Base-by-base conservation (phyloP, 2,888 invertebrate species). In the Piscicola geometra region DNA sequence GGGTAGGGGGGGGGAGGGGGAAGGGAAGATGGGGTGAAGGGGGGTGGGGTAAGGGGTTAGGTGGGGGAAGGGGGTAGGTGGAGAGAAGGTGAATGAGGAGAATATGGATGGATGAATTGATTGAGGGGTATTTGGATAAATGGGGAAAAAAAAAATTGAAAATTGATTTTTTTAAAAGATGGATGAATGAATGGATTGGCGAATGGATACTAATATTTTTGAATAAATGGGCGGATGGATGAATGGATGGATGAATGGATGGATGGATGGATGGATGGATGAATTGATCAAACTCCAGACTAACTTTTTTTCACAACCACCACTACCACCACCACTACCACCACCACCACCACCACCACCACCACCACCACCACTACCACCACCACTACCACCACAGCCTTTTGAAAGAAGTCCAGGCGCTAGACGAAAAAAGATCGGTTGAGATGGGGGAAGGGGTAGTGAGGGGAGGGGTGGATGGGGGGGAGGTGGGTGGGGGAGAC, bases 321-420 rank as follows among this genome's bases (percentile, higher is more conserved):
- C 41, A 41, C 41, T 15, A 41, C 41, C 41, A 41, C 41, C 41
- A 41, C 41, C 41, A 41, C 41, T 15, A 41, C 41, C 41, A 41
- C 41, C 41, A 41, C 41, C 41, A 41, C 41, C 41, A 41, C 41
- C 41, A 41, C 41, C 41, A 41, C 41, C 41, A 41, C 60, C 60
- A 56, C 60, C 60, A 56, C 60, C 60, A 56, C 25, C 60, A 56
- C 60, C 60, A 56, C 25, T 28, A 36, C 32, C 35, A 36, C 32
- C 68, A 33, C 32, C 36, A 12, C 32, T n/a, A 32, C 64, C 25
- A 12, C 72, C 78, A 15, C 79, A 88, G 88, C 79, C 82, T 98
- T 79, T 87, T 99, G 78, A 92, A 95, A 85, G 98, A 98, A 87
- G 94, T 97, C 3, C 82, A 83, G 78, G 84, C 83, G 0, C 78